Base-by-base conservation (phyloP, 2,888 invertebrate genomes). In the Mamestra brassicae region DNA sequence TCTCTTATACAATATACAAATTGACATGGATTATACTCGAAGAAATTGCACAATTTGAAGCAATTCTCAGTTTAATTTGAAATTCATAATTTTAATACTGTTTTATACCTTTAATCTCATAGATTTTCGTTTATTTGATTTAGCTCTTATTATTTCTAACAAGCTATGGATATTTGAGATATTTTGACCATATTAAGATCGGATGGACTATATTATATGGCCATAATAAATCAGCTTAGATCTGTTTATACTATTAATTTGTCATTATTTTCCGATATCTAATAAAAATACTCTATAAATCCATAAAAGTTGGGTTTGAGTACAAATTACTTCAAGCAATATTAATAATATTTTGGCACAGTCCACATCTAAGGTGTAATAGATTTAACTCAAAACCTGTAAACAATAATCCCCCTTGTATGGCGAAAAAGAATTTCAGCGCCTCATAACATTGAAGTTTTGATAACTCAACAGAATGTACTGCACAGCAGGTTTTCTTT, bases 21-120 rank as follows among this genome's bases (percentile, higher is more conserved):
- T 82, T 82, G 81, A 85, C 81, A 63, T 77, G 42, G 62, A 65
- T 81, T 45, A 63, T 38, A 42, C 0, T 63, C 15, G 50, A 67
- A 10, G 50, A 45, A 34, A 84, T 73, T 76, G 89, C 64, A 84
- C 57, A 55, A 2, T 62, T 74, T 45, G 36, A 57, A 80, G 55
- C 55, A 54, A n/a, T 47, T 54, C 61, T 26, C 45, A 65, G 47
- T 38, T 82, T 54, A 8, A 63, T 47, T 83, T 47, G 1, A 63
- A 45, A 60, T 69, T 64, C 66, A 67, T 73, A 45, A 57, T 66
- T 70, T 47, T 64, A 81, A 67, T 81, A 74, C 58, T 79, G 62
- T 36, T 3, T 38, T 26, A 26, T 8, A 13, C 26, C 11, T 66
- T 47, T 8, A 78, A 76, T 45, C 52, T 63, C 38, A 7, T 11